phyloP scores from a whole-genome alignment of 2,797 vertebrate genomes.

The Tachyglossus aculeatus region DNA sequence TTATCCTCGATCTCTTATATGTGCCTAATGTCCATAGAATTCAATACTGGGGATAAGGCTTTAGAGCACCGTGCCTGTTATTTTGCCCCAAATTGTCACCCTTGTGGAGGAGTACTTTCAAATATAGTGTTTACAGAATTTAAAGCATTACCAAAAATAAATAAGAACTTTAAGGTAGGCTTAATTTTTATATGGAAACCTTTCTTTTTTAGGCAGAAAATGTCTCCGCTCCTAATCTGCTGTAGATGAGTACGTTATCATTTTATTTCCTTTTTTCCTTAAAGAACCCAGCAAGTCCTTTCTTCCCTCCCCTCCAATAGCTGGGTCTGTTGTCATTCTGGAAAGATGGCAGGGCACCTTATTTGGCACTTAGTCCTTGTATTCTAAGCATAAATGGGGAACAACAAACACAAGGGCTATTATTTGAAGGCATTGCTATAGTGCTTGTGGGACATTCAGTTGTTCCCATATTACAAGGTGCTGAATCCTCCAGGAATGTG shows the following conservation, averaged over 20 bases:
- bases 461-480: neutral
- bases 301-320: neutral
- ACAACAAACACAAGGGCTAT: neutral
- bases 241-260: neutral
- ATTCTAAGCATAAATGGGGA: neutral
- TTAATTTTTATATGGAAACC: neutral
- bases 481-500: neutral
- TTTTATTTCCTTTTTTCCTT: constrained; percentile 2
- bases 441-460: neutral
- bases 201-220: neutral
- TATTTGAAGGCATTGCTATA: neutral
- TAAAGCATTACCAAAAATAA: constrained; percentile 5
- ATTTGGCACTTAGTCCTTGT: neutral
- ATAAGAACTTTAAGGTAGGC: neutral
- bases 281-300: neutral
- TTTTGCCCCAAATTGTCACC: neutral
- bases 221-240: neutral
- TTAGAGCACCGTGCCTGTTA: neutral
- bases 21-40: neutral
- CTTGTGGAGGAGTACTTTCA: constrained; percentile 7
- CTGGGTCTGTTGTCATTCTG: neutral
- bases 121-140: constrained; percentile 3
- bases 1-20: neutral
- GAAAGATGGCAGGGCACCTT: neutral
- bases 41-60: too few species aligned